Base-by-base conservation (phyloP, 2,888 invertebrate genomes). In the Venusia cambrica region DNA sequence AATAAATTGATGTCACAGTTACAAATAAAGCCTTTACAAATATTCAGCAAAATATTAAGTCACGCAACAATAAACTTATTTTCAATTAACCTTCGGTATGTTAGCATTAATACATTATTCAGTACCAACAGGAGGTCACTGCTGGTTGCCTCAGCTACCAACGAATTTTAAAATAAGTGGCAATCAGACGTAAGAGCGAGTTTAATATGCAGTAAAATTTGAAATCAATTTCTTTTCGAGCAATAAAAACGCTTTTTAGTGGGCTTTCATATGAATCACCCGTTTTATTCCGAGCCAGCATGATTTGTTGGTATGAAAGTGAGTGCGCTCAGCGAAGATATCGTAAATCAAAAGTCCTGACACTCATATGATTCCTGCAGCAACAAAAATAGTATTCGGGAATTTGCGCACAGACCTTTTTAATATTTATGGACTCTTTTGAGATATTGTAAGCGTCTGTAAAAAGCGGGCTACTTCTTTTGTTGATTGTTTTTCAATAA, bases 131-230 rank as follows among this genome's bases (percentile, higher is more conserved):
- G 81, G 80, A 74, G 59, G 73, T 61, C 61, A 25, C 48, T n/a
- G 57, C 53, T 49, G 57, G 63, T 55, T 52, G 45, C 27, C n/a
- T n/a, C n/a, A n/a, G 40, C 43, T 45, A 38, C 45, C 37, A 41
- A 36, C 32, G 36, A 60, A 64, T 34, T 57, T 59, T 54, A 59
- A 67, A 68, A 72, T 71, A 73, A 73, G 64, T 58, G 67, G 70
- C 69, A 67, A 75, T 77, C 72, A 68, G 73, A 81, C 67, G 67
- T 73, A 77, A 75, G 78, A 73, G 76, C 77, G 79, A 79, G 69
- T 80, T 80, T 80, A 83, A 83, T 81, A 81, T 76, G 79, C 77
- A 81, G 73, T 84, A 79, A 83, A 80, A 79, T 76, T 75, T 72
- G 57, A 75, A 83, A 81, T 84, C 76, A 76, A 84, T 81, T 80